Percentiles rank a stretch among this genome's conserved stretches.
These are phyloP conservation scores for Sitta carolinensis DNA, from an alignment of 2,797 vertebrate species.

Conservation along the genomic window DNA sequence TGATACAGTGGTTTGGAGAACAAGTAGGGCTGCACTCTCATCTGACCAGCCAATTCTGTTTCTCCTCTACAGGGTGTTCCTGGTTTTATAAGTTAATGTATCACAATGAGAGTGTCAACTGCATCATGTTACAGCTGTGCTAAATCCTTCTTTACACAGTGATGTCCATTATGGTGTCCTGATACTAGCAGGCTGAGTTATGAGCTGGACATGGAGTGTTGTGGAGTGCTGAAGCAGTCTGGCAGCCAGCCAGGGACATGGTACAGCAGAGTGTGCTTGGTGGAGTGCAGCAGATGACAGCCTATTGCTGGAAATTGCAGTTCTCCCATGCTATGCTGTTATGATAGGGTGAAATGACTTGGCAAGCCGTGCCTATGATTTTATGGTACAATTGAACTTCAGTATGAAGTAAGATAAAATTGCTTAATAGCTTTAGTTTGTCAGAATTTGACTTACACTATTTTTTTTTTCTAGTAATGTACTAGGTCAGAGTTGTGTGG, in stretches of 20 bases:
- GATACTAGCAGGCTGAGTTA: conserved; percentile 17
- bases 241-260: not conserved
- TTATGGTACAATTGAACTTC: conserved; percentile 55
- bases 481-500: not conserved
- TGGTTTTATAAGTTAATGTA: conserved; percentile 44
- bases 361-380: conserved; percentile 49
- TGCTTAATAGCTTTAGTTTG: conserved; percentile 45
- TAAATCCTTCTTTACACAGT: conserved; percentile 45
- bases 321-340: not conserved
- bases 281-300: conserved; percentile 41
- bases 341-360: conserved; percentile 47
- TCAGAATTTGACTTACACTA: conserved; percentile 33
- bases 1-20: not conserved
- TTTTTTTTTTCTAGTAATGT: conserved; percentile 31
- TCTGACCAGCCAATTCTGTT: not conserved
- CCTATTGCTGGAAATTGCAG: conserved; percentile 22
- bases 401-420: conserved; percentile 16
- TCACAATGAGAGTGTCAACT: not conserved
- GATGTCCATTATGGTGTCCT: conserved; percentile 41
- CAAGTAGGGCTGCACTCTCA: not conserved
- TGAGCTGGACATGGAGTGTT: not conserved
- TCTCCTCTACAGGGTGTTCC: not conserved
- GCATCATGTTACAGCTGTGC: conserved; percentile 15
- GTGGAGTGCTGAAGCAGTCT: not conserved
- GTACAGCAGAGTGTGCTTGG: not conserved